phyloP scores from a whole-genome alignment of 2,113 vertebrate species.

The Eublepharis macularius region DNA sequence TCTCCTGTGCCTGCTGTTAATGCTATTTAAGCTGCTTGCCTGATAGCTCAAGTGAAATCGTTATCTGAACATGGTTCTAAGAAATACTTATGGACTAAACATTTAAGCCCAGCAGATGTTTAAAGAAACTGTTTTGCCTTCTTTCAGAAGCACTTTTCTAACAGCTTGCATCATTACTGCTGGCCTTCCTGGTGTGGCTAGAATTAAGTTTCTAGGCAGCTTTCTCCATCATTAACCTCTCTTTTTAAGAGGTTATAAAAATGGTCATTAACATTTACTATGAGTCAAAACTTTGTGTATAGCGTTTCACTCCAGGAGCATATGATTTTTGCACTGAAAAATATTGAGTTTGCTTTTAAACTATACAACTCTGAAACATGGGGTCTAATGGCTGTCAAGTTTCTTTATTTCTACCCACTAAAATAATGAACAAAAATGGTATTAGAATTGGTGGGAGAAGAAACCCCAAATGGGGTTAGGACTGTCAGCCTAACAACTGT shows the following conservation, averaged over 20 bases:
- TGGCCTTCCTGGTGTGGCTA: background rate
- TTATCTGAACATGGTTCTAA: background rate
- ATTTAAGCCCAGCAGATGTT: background rate
- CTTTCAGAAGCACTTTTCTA: slow-evolving; percentile 14
- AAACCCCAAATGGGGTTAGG: background rate
- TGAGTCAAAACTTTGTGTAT: slow-evolving; percentile 47
- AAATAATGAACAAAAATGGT: background rate
- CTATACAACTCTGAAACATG: background rate
- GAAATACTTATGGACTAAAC: slow-evolving; percentile 3
- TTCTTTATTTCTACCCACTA: background rate
- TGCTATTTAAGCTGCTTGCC: background rate
- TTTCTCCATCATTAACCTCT: slow-evolving; percentile 48
- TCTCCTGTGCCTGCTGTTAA: background rate
- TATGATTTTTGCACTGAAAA: background rate
- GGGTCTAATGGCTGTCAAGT: background rate
- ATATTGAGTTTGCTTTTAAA: background rate
- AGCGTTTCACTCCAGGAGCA: background rate
- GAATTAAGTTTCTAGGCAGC: slow-evolving; percentile 33
- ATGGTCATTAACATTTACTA: slow-evolving; percentile 50
- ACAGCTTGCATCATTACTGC: background rate
- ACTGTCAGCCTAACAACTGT: background rate
- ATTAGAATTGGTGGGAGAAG: background rate
- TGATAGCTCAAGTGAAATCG: background rate
- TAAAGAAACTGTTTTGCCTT: background rate
- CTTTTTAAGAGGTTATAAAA: slow-evolving; percentile 56